phyloP scores from a whole-genome alignment of 2,888 invertebrate species.

The Lepidocyrtoides sp. region DNA sequence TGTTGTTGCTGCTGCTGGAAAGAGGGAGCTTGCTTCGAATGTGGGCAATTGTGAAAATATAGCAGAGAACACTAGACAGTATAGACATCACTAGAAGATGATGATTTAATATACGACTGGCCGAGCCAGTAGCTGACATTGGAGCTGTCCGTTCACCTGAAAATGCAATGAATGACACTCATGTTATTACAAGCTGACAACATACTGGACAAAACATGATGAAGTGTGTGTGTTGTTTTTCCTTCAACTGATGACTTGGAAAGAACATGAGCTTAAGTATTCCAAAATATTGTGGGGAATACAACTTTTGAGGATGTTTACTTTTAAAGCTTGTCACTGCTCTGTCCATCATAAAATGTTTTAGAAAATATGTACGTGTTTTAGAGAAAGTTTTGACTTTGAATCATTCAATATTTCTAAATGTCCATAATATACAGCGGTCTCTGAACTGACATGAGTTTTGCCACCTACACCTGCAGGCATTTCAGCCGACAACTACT shows the following conservation, averaged over 20 bases:
- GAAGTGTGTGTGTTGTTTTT: not conserved
- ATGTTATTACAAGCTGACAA: conserved; percentile 69
- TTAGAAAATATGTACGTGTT: not conserved
- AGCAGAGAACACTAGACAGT: conserved; percentile 83
- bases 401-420: conserved; percentile 19
- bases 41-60: conserved; percentile 81
- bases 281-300: too few species aligned
- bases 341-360: conserved; percentile 24
- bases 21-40: conserved; percentile 78
- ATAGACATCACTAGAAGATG: conserved; percentile 85
- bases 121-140: conserved; percentile 87
- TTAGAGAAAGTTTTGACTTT: conserved; percentile 1
- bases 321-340: conserved; percentile 34
- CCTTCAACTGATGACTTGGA: not conserved
- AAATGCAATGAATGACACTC: conserved; percentile 60
- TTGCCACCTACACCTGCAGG: conserved; percentile 1
- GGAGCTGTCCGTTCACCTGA: conserved; percentile 86
- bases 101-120: conserved; percentile 88
- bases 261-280: too few species aligned
- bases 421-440: not conserved
- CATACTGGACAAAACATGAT: conserved; percentile 4
- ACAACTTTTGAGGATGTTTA: conserved; percentile 15
- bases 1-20: conserved; percentile 49
- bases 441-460: too few species aligned
- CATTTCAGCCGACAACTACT: not conserved